Conservation (phyloP, 2,113 vertebrate genomes). For the Rhynchomys soricoides region DNA sequence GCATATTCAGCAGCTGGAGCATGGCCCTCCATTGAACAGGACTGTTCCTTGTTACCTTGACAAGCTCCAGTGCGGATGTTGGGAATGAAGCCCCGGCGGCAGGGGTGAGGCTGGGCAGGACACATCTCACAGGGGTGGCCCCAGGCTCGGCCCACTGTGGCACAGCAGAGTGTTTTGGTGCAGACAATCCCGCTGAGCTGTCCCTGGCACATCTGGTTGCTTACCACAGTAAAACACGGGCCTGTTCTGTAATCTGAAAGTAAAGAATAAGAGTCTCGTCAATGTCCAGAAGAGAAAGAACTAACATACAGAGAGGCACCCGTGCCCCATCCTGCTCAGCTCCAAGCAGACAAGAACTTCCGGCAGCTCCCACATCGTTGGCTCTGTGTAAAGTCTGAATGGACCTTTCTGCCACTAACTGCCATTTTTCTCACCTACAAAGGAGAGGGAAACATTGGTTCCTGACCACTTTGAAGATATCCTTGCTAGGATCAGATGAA, state of each 20-base stretch:
- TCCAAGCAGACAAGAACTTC: not conserved
- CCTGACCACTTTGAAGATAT: not conserved
- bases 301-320: not conserved
- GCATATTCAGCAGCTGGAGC: slow-evolving; percentile 65
- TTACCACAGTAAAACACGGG: slow-evolving; percentile 96
- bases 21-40: slow-evolving; percentile 88
- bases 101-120: slow-evolving; percentile 97
- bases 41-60: slow-evolving; percentile 93
- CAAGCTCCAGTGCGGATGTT: slow-evolving; percentile 97
- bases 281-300: not conserved
- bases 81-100: slow-evolving; percentile 97
- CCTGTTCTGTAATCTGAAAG: slow-evolving; percentile 97
- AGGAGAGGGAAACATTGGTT: not conserved
- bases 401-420: not conserved
- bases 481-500: not conserved
- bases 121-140: slow-evolving; percentile 99
- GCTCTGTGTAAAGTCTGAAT: not conserved
- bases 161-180: slow-evolving; percentile 98
- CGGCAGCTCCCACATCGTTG: not conserved
- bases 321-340: not conserved
- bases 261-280: slow-evolving; percentile 48
- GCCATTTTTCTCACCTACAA: not conserved
- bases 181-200: slow-evolving; percentile 98
- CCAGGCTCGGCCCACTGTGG: slow-evolving; percentile 97
- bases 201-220: slow-evolving; percentile 99